These are phyloP conservation scores for Prorops nasuta DNA, from an alignment of 1,140 invertebrate species.

Conservation along the genomic window DNA sequence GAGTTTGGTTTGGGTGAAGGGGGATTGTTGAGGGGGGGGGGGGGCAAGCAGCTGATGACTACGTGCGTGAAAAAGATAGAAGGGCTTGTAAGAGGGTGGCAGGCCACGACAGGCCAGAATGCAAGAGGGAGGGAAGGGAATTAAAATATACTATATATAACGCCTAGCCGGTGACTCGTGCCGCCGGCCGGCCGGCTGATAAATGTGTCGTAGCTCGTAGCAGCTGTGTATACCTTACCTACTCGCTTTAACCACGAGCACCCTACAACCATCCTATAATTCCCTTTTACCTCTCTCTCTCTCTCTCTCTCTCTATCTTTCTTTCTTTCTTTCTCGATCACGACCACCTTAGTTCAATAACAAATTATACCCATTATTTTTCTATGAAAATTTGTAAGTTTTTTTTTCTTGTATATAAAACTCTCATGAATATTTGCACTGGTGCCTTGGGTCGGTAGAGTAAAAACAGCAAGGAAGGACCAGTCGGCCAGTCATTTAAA, in stretches of 20 bases:
- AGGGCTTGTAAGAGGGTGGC: slow-evolving; percentile 14
- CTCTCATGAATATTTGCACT: too few relatives aligned
- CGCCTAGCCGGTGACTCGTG: slow-evolving; percentile 43
- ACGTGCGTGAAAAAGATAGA: slow-evolving; percentile 19
- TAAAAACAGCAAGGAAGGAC: too few relatives aligned
- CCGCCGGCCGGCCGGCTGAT: too few relatives aligned
- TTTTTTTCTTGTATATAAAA: too few relatives aligned
- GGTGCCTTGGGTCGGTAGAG: too few relatives aligned
- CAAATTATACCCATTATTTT: too few relatives aligned
- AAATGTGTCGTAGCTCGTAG: slow-evolving; percentile 30
- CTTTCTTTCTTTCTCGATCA: slow-evolving; percentile 11
- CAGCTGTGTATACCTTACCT: slow-evolving; percentile 33
- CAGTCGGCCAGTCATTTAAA: too few relatives aligned
- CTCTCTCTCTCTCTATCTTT: slow-evolving; percentile 13
- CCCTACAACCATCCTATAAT: slow-evolving; percentile 16
- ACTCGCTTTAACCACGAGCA: slow-evolving; percentile 9
- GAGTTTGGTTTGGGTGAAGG: too few relatives aligned
- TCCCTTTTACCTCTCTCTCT: slow-evolving; percentile 20
- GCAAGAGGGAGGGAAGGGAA: slow-evolving; percentile 25
- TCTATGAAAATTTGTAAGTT: too few relatives aligned
- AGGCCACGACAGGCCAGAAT: slow-evolving; percentile 2
- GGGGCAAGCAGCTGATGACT: slow-evolving; percentile 47
- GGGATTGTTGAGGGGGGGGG: too few relatives aligned
- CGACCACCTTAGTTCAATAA: too few relatives aligned
- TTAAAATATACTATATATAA: slow-evolving; percentile 46